These are phyloP conservation scores for Percopsis omiscomaycus DNA, from an alignment of 2,797 vertebrate genomes.

Conservation along the genomic window DNA sequence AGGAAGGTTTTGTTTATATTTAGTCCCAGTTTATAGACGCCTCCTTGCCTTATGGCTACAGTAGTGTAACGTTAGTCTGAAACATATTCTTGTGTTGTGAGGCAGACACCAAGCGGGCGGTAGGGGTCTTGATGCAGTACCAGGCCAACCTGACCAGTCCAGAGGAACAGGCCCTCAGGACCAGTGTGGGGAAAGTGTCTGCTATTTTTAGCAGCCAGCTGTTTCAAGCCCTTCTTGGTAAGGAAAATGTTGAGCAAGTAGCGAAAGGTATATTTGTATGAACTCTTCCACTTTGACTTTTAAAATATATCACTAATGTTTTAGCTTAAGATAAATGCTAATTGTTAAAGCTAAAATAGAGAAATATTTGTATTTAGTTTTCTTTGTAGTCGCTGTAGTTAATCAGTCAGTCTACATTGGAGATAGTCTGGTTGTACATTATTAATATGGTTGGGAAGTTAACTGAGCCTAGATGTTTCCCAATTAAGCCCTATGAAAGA, in stretches of 20 bases:
- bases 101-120: slow-evolving; percentile 85
- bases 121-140: slow-evolving; percentile 84
- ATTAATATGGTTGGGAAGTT: slow-evolving; percentile 60
- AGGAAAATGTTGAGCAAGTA: slow-evolving; percentile 39
- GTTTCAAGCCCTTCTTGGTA: slow-evolving; percentile 84
- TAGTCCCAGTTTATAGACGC: not conserved
- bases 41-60: not conserved
- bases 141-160: slow-evolving; percentile 83
- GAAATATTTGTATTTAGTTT: too few relatives aligned
- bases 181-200: slow-evolving; percentile 83
- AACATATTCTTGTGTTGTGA: slow-evolving; percentile 29
- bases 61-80: slow-evolving; percentile 32
- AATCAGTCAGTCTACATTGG: slow-evolving; percentile 22
- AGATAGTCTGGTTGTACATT: slow-evolving; percentile 59
- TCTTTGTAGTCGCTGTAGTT: slow-evolving; percentile 15
- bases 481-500: slow-evolving; percentile 68
- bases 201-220: slow-evolving; percentile 80
- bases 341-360: not conserved
- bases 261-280: slow-evolving; percentile 23
- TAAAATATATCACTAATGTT: too few relatives aligned
- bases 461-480: slow-evolving; percentile 61
- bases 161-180: slow-evolving; percentile 84
- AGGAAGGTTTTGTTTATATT: not conserved
- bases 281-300: not conserved
- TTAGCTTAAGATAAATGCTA: too few relatives aligned